phyloP scores from a whole-genome alignment of 2,797 vertebrate species.

The Cacajao melanocephalus region DNA sequence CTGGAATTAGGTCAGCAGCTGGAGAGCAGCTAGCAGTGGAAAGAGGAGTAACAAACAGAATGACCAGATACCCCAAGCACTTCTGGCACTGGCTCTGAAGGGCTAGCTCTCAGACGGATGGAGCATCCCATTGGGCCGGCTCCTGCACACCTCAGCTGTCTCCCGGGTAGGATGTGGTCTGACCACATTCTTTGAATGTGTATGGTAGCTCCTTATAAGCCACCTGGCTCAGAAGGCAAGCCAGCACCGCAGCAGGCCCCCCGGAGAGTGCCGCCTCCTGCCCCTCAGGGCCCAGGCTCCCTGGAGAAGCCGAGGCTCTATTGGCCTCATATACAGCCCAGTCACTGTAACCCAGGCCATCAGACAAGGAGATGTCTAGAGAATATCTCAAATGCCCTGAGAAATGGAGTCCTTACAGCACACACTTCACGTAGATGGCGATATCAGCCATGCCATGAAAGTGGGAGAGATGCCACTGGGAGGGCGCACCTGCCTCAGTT shows the following conservation, averaged over 20 bases:
- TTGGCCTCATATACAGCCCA: neutral
- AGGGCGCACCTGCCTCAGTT: neutral
- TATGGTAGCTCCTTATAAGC: slow-evolving; percentile 50
- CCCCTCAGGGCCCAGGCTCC: neutral
- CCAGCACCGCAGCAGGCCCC: neutral
- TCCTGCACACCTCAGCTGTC: neutral
- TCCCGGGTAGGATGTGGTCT: slow-evolving; percentile 57
- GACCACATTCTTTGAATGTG: slow-evolving; percentile 60
- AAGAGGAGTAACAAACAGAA: slow-evolving; percentile 39
- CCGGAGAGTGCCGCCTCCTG: neutral
- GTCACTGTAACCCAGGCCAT: neutral
- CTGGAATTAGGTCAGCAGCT: slow-evolving; percentile 60
- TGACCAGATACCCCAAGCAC: neutral
- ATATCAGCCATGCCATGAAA: neutral
- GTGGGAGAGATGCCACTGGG: neutral
- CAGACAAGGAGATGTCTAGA: neutral
- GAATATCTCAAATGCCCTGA: neutral
- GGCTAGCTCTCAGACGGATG: neutral
- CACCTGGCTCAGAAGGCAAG: slow-evolving; percentile 45
- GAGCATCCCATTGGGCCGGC: neutral
- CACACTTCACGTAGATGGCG: neutral
- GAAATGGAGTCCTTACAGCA: neutral
- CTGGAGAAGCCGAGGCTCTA: neutral
- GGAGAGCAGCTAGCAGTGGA: slow-evolving; percentile 10
- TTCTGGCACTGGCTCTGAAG: neutral